Evolutionary conservation across 2,797 vertebrate species (phyloP), one percentile per base, ranked within the genome.

Genomic region (Pseudochirops corinnae): DNA sequence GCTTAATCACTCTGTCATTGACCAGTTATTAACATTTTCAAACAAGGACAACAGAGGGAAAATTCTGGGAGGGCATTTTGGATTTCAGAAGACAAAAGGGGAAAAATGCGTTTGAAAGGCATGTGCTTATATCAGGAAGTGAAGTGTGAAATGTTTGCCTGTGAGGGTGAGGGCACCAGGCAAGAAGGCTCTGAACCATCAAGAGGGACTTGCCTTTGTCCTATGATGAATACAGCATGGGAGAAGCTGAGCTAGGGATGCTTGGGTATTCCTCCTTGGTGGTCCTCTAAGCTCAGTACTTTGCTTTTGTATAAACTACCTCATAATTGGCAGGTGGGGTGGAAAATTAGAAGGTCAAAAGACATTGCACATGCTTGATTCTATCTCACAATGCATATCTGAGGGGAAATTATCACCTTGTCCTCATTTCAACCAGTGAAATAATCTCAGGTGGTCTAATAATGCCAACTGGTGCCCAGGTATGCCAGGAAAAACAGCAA

Each of bases 21-120:
- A 98, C 98, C 98, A 97, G 97, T 98, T 98, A 98, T 98, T 99
- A 98, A 98, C 98, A 98, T 98, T 98, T 98, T 96, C 97, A 96
- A 98, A 98, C 97, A 98, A 99, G 98, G 98, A 95, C 97, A 97
- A 97, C 97, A 98, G 95, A 98, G 97, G 98, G 97, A 98, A 98
- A 97, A 96, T 97, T 97, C 97, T 93, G 97, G 98, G 98, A 98
- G 98, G 98, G 98, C 98, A 98, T 98, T 98, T 98, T 98, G 97
- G 98, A 97, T 98, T 98, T 98, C 96, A 97, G 97, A 87, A 98
- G 94, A 91, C 97, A 95, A 95, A 95, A 95, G 95, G 97, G 90
- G 96, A 90, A 97, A 96, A 96, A 94, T 56, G 57, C 96, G 56
- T 92, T 94, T 97, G 94, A 92, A 95, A 96, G 74, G 29, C 26